These are phyloP conservation scores for Ariolimax columbianus DNA, from an alignment of 2,888 invertebrate genomes.

Conservation along the genomic window DNA sequence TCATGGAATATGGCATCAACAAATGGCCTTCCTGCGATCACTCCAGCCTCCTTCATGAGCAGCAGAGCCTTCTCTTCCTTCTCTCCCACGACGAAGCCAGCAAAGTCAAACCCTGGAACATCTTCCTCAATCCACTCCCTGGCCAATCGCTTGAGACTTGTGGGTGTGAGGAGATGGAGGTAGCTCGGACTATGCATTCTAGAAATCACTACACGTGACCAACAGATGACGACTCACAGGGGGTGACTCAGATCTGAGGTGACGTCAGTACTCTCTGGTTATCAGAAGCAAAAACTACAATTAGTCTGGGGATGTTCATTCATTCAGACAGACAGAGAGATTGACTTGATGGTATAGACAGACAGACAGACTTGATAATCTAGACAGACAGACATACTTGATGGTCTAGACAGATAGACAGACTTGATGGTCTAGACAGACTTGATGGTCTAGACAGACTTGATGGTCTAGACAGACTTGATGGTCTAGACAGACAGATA, in stretches of 20 bases:
- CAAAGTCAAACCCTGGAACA: conserved; percentile 77
- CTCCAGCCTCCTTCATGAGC: conserved; percentile 74
- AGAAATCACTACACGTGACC: conserved; percentile 42
- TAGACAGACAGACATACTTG: no score
- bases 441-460: no score
- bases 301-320: not conserved
- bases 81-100: conserved; percentile 77
- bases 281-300: not conserved
- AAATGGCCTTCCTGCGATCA: conserved; percentile 79
- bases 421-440: no score
- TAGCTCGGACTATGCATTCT: conserved; percentile 60
- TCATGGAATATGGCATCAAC: conserved; percentile 78
- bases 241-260: not conserved
- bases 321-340: no score
- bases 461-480: no score
- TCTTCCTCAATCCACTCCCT: conserved; percentile 77
- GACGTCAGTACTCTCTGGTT: not conserved
- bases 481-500: no score
- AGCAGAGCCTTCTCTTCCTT: conserved; percentile 73
- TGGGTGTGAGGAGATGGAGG: conserved; percentile 75
- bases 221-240: not conserved
- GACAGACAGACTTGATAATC: no score
- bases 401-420: no score
- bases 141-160: conserved; percentile 68
- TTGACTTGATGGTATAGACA: no score